Base-by-base conservation (phyloP, 2,888 invertebrate species). In the Boloria euphrosyne region DNA sequence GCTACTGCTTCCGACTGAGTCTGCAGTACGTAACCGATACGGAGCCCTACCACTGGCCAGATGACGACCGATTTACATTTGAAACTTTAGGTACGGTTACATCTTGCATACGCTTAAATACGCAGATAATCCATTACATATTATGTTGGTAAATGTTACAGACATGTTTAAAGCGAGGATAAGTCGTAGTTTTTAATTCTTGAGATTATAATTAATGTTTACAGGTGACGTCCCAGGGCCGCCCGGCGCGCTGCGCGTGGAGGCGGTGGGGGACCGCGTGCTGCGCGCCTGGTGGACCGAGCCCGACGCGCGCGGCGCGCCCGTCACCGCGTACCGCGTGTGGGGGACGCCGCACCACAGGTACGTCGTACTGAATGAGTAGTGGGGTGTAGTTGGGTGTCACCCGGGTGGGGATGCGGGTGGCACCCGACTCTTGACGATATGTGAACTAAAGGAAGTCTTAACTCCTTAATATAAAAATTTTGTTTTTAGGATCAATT, bases 281-380 rank as follows among this genome's bases (percentile, higher is more conserved):
- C 95, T 96, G 76, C 95, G 96, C 78, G 94, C 97, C 0, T 94
- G 94, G 78, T 98, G 98, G 98, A 93, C 95, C 52, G 94, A 96
- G 13, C 95, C 97, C 0, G 93, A 93, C 70, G 94, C 95, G 14
- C 96, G 97, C 78, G 98, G 98, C 0, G 95, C 96, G 0, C 90
- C 94, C n/a, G 93, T 97, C 7, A 89, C 93, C 13, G 85, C 94
- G 62, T 98, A 98, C 83, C 93, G 94, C 49, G 89, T 98, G 18
- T 97, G 97, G 90, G 96, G 96, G 0, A 84, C 93, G n/a, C 90
- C 86, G 5, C 79, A 81, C 6, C 82, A 85, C 74, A 85, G 87
- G 90, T 76, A 44, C 16, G 62, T 63, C 2, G 53, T 13, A 38
- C 31, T 38, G 31, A 10, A 31, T 31, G 7, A 31, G 31, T 38